Evolutionary conservation across 1,140 invertebrate genomes (phyloP).

Genomic region (Drosophila grimshawi): DNA sequence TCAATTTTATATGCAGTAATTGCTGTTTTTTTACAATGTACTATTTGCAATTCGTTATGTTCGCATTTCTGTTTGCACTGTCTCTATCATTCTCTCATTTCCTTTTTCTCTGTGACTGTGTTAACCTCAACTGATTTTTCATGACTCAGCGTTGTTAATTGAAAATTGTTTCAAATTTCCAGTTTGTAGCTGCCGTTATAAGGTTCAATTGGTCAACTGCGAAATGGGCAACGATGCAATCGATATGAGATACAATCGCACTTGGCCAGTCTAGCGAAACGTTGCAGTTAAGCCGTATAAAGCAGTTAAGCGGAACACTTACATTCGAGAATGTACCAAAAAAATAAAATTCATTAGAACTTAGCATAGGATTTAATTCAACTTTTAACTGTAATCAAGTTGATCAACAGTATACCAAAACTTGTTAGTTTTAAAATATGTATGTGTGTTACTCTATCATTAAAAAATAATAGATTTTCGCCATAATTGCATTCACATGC

Average conservation of each 20-base stretch:
- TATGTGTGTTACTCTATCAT: neutral
- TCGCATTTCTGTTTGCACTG: constrained; percentile 19
- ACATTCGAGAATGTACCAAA: neutral
- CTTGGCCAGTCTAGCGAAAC: constrained; percentile 47
- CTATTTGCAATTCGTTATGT: constrained; percentile 23
- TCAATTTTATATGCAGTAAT: constrained; percentile 3
- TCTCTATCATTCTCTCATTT: neutral
- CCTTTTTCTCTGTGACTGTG: too few relatives aligned
- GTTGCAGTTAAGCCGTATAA: neutral
- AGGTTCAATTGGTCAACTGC: constrained; percentile 37
- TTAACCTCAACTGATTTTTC: neutral
- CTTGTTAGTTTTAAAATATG: neutral
- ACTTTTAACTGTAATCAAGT: too few relatives aligned
- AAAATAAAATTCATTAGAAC: neutral
- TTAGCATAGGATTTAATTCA: neutral
- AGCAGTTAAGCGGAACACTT: neutral
- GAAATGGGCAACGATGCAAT: constrained; percentile 18
- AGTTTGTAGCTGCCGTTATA: constrained; percentile 55
- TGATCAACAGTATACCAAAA: neutral
- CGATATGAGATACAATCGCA: constrained; percentile 55
- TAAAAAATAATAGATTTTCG: neutral
- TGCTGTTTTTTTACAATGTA: constrained; percentile 29
- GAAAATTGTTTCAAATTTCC: constrained; percentile 77
- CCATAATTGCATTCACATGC: neutral
- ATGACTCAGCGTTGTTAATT: constrained; percentile 77